phyloP scores from a whole-genome alignment of 2,113 vertebrate species.

The Albula goreensis region DNA sequence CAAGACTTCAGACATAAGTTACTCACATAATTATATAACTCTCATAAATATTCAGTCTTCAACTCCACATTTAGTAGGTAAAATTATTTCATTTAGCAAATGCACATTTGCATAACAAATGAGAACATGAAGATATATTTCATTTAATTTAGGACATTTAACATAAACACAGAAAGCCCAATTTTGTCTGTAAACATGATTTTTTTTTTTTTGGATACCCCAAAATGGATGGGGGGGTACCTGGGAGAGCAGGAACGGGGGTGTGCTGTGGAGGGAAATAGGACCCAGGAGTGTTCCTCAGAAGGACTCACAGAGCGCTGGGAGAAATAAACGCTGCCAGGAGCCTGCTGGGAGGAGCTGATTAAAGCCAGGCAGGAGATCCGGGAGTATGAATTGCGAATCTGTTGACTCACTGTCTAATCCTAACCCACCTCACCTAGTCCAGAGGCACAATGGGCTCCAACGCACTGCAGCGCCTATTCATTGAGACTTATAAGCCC shows the following conservation, averaged over 20 bases:
- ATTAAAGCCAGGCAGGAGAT: conserved; percentile 26
- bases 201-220: too few relatives aligned
- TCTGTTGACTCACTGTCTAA: conserved; percentile 17
- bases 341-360: conserved; percentile 3
- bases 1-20: background rate
- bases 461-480: background rate
- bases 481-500: background rate
- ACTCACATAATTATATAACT: background rate
- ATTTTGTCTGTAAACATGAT: too few relatives aligned
- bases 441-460: background rate
- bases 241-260: too few relatives aligned
- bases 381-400: background rate
- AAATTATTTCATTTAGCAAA: too few relatives aligned
- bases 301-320: background rate
- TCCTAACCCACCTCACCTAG: conserved; percentile 9
- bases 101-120: too few relatives aligned
- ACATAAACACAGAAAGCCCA: too few relatives aligned
- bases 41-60: background rate
- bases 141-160: too few relatives aligned
- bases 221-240: too few relatives aligned
- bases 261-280: background rate
- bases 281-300: background rate
- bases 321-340: background rate
- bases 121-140: too few relatives aligned
- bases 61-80: background rate